Evolutionary conservation across 2,797 vertebrate genomes (phyloP).

Genomic region (Adrianichthys oophorus): DNA sequence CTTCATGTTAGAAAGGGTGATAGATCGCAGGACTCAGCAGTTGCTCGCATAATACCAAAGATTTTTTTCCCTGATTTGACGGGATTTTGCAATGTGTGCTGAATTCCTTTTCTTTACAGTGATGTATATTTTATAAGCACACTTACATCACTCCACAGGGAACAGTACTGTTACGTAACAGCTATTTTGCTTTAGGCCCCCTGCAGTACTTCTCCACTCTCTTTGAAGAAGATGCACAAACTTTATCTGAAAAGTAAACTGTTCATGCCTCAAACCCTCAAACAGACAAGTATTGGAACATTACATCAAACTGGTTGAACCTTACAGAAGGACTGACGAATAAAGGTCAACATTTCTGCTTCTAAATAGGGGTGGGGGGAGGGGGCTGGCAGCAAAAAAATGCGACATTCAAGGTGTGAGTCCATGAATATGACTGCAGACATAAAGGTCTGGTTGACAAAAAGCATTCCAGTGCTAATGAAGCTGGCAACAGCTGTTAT

Average conservation of each 20-base stretch:
- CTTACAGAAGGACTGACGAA: too few relatives aligned
- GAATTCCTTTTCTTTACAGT: slow-evolving; percentile 14
- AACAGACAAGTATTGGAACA: too few relatives aligned
- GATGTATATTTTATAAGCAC: slow-evolving; percentile 36
- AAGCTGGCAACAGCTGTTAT: too few relatives aligned
- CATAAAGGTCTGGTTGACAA: too few relatives aligned
- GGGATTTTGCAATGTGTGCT: neutral
- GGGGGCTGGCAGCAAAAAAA: too few relatives aligned
- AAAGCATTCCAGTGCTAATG: too few relatives aligned
- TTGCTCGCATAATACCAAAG: slow-evolving; percentile 10
- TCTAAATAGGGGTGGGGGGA: too few relatives aligned
- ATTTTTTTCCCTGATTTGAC: neutral
- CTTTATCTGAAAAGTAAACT: neutral
- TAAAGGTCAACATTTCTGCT: too few relatives aligned
- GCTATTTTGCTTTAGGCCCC: slow-evolving; percentile 38
- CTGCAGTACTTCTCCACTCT: slow-evolving; percentile 29
- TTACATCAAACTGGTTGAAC: too few relatives aligned
- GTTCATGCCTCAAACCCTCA: too few relatives aligned
- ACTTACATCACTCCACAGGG: slow-evolving; percentile 61
- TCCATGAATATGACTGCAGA: too few relatives aligned
- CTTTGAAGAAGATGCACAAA: slow-evolving; percentile 1
- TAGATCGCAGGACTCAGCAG: slow-evolving; percentile 26
- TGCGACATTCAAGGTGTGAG: too few relatives aligned
- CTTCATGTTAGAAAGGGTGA: slow-evolving; percentile 30
- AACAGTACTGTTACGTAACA: slow-evolving; percentile 53